Conservation (phyloP, 2,113 vertebrate genomes). For the Chaenocephalus aceratus region DNA sequence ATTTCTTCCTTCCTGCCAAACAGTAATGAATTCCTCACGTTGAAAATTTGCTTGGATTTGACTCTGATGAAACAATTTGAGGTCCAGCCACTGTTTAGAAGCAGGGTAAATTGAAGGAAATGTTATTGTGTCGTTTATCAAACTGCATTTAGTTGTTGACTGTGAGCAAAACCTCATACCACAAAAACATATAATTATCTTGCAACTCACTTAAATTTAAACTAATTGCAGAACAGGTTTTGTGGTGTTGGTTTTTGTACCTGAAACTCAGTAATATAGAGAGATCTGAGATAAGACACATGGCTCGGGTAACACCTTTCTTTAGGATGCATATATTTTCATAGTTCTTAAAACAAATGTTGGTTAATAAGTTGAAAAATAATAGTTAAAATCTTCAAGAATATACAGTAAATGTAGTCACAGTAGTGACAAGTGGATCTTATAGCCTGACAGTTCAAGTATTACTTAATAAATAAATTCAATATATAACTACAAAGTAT, state of each 20-base stretch:
- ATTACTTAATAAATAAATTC: neutral
- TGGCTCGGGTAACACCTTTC: neutral
- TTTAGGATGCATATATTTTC: neutral
- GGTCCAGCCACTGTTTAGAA: constrained; percentile 56
- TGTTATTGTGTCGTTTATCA: constrained; percentile 45
- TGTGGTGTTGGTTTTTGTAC: neutral
- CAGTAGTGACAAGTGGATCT: neutral
- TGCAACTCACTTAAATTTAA: neutral
- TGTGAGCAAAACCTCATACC: neutral
- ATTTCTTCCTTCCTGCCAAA: constrained; percentile 65
- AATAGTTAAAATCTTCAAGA: neutral
- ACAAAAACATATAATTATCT: constrained; percentile 3
- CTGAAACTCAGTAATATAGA: neutral
- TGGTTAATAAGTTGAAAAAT: neutral
- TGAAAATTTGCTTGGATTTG: constrained; percentile 71
- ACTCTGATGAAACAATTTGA: constrained; percentile 65
- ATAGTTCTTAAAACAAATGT: neutral
- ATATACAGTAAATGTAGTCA: neutral
- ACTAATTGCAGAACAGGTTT: neutral
- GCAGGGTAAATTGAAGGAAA: constrained; percentile 53
- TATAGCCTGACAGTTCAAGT: neutral
- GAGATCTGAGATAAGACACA: neutral
- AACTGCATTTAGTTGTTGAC: constrained; percentile 51
- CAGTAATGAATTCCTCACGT: constrained; percentile 62
- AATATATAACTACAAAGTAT: too few species aligned